Evolutionary conservation across 2,113 vertebrate species (phyloP).

Genomic region (Oryzias woworae): DNA sequence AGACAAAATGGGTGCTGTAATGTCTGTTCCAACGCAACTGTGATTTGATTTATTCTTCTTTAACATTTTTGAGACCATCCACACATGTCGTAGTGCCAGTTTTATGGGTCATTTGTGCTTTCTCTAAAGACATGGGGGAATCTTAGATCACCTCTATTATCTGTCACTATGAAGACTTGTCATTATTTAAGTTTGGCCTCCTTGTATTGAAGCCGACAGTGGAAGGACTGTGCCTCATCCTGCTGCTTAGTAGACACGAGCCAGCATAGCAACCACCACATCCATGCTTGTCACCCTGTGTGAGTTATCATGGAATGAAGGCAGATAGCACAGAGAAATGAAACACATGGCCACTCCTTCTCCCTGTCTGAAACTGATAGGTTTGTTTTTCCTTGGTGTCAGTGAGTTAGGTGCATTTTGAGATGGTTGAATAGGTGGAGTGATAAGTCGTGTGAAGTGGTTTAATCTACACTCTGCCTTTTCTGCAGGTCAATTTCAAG

Average conservation of each 20-base stretch:
- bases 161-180: slow-evolving; percentile 17
- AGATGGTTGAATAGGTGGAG: slow-evolving; percentile 20
- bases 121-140: not conserved
- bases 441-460: slow-evolving; percentile 37
- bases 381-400: slow-evolving; percentile 10
- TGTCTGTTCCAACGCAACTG: slow-evolving; percentile 10
- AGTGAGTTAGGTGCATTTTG: slow-evolving; percentile 17
- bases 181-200: slow-evolving; percentile 11
- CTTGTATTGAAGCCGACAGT: slow-evolving; percentile 30
- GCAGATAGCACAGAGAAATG: slow-evolving; percentile 34
- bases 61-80: not conserved
- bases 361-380: slow-evolving; percentile 14
- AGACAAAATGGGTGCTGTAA: slow-evolving; percentile 41
- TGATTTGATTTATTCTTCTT: slow-evolving; percentile 35
- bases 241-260: slow-evolving; percentile 40
- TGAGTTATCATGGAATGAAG: slow-evolving; percentile 42
- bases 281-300: slow-evolving; percentile 39
- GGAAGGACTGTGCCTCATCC: slow-evolving; percentile 18
- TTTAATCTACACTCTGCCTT: slow-evolving; percentile 29
- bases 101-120: not conserved
- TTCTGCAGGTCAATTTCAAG: slow-evolving; percentile 20
- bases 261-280: slow-evolving; percentile 21
- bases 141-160: slow-evolving; percentile 1
- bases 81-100: not conserved
- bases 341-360: slow-evolving; percentile 34